These are phyloP conservation scores for Mya arenaria DNA, from an alignment of 1,140 invertebrate species.

Conservation along the genomic window DNA sequence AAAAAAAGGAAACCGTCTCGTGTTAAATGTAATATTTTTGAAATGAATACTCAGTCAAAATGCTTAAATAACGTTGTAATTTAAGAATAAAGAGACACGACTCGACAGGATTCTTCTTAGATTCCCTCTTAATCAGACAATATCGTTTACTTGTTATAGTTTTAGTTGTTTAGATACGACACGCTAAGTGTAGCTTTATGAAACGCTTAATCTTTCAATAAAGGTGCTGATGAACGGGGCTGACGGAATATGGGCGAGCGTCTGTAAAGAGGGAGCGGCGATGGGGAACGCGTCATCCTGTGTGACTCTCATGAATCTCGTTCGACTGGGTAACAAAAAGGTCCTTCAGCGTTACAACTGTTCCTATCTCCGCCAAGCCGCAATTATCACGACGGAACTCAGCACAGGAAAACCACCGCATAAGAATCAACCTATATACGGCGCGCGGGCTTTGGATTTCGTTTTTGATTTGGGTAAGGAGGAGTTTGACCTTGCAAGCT, in stretches of 20 bases:
- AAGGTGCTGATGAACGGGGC: slow-evolving; percentile 2
- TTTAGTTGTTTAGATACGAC: too few relatives aligned
- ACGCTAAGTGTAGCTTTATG: too few relatives aligned
- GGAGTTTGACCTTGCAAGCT: slow-evolving; percentile 18
- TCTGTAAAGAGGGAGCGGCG: slow-evolving; percentile 1
- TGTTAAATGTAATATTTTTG: too few relatives aligned
- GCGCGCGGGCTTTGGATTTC: slow-evolving; percentile 16
- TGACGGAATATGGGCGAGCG: slow-evolving; percentile 11
- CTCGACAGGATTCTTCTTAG: too few relatives aligned
- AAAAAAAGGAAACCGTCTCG: too few relatives aligned
- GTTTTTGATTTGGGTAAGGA: slow-evolving; percentile 13
- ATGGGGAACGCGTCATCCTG: slow-evolving; percentile 27
- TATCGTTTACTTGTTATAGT: too few relatives aligned
- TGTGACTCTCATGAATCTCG: slow-evolving; percentile 9
- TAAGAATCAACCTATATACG: slow-evolving; percentile 17
- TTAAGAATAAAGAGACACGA: too few relatives aligned
- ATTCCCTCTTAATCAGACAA: too few relatives aligned
- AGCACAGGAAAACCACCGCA: slow-evolving; percentile 6
- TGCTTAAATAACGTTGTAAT: too few relatives aligned
- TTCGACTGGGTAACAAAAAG: slow-evolving; percentile 29
- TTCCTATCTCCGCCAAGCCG: slow-evolving; percentile 16
- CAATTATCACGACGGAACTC: slow-evolving; percentile 4
- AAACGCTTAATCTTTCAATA: too few relatives aligned
- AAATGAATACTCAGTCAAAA: too few relatives aligned
- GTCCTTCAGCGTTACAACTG: slow-evolving; percentile 22